phyloP scores from a whole-genome alignment of 2,113 vertebrate species.

The Thymallus thymallus region DNA sequence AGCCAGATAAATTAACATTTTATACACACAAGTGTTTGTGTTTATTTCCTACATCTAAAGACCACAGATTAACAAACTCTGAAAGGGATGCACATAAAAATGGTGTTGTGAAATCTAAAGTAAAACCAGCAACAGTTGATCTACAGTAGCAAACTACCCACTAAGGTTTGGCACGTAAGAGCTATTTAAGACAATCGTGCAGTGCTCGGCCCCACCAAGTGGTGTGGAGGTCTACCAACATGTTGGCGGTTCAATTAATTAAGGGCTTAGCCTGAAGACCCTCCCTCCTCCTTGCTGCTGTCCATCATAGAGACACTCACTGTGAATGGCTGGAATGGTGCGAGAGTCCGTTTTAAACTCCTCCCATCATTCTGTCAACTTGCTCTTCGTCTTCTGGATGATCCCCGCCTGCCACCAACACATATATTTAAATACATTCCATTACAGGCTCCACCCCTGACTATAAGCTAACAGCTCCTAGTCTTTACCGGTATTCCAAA shows the following conservation, averaged over 20 bases:
- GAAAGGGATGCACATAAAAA: background rate
- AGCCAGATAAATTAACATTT: conserved; percentile 28
- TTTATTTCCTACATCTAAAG: conserved; percentile 8
- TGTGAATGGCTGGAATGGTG: conserved; percentile 48
- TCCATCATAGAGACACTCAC: conserved; percentile 52
- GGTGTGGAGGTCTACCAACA: conserved; percentile 39
- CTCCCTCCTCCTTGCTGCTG: conserved; percentile 32
- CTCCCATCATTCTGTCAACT: conserved; percentile 26
- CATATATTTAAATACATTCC: conserved; percentile 11
- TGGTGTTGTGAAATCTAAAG: conserved; percentile 1
- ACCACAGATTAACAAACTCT: conserved; percentile 23
- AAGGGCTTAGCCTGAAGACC: conserved; percentile 34
- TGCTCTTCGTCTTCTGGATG: conserved; percentile 37
- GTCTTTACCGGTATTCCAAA: background rate
- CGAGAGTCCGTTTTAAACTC: conserved; percentile 41
- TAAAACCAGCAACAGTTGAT: conserved; percentile 19
- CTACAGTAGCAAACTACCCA: conserved; percentile 55
- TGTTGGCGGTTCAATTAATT: conserved; percentile 38
- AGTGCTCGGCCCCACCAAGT: conserved; percentile 42
- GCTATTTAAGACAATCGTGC: conserved; percentile 50
- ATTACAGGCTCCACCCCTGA: background rate
- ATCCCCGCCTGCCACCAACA: conserved; percentile 40
- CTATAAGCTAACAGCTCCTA: background rate
- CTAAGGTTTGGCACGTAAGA: conserved; percentile 58
- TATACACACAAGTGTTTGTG: background rate